Percentiles rank a stretch among this genome's conserved stretches.
These are phyloP conservation scores for Danio rerio DNA, from an alignment of 2,113 vertebrate species.

Conservation along the genomic window DNA sequence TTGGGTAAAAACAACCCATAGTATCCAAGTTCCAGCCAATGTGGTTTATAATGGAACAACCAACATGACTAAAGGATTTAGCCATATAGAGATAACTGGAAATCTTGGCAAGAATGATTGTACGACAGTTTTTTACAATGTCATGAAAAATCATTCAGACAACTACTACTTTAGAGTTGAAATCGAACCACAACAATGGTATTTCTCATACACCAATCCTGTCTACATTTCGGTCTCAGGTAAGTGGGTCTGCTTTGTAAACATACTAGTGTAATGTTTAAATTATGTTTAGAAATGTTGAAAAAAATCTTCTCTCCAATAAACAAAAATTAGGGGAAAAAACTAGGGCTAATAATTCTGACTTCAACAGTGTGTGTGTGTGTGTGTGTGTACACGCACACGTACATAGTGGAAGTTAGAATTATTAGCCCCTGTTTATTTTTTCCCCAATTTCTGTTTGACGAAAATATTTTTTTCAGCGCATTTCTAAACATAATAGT, in stretches of 20 bases:
- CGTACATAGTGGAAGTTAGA: no score
- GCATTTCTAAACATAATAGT: no score
- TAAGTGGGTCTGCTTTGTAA: background rate
- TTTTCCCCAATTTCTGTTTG: no score
- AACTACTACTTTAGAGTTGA: background rate
- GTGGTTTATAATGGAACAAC: background rate
- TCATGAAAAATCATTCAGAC: background rate
- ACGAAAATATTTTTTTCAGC: no score
- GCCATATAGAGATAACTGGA: background rate
- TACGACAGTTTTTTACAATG: slow-evolving; percentile 27
- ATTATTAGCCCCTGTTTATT: no score
- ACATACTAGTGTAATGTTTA: no score
- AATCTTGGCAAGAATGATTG: background rate
- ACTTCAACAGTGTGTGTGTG: no score
- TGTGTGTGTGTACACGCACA: no score
- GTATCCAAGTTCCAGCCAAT: fast-evolving
- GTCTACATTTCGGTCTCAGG: background rate
- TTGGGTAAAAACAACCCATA: background rate
- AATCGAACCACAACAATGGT: background rate
- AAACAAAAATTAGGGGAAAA: no score
- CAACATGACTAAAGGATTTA: background rate
- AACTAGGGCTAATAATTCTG: no score
- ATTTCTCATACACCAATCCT: background rate
- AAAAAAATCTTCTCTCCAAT: no score
- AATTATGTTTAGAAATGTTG: no score